Evolutionary conservation across 1,140 invertebrate species (phyloP).

Genomic region (Bombus consobrinus): DNA sequence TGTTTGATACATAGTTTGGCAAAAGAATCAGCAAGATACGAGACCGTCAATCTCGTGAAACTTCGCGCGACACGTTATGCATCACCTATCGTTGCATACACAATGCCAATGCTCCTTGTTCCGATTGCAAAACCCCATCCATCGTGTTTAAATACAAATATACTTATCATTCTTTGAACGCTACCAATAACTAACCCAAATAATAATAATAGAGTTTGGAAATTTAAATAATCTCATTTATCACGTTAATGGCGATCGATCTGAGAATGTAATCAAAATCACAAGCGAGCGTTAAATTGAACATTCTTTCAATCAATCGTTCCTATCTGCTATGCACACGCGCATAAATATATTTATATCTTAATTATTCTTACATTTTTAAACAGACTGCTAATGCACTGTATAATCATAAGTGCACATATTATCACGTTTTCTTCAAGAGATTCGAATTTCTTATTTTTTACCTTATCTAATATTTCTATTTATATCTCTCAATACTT

Average conservation of each 20-base stretch:
- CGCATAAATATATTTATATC: not conserved
- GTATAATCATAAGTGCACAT: too few relatives aligned
- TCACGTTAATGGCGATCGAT: not conserved
- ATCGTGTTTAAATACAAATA: not conserved
- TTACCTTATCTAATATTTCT: too few relatives aligned
- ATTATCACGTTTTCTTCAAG: not conserved
- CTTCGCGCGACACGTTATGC: slow-evolving; percentile 4
- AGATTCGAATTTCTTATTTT: not conserved
- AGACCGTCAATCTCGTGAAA: slow-evolving; percentile 1
- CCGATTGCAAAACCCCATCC: not conserved
- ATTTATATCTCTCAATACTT: not conserved
- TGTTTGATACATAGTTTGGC: slow-evolving; percentile 10
- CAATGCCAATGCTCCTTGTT: not conserved
- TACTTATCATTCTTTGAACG: not conserved
- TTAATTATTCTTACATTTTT: not conserved
- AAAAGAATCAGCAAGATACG: not conserved
- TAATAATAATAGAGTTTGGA: not conserved
- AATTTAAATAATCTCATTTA: not conserved
- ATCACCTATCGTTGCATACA: not conserved
- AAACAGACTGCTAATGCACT: not conserved
- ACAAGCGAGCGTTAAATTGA: not conserved
- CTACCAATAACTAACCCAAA: too few relatives aligned
- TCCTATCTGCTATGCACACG: not conserved
- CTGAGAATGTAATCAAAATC: not conserved
- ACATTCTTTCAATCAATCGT: not conserved